Evolutionary conservation across 2,888 invertebrate species (phyloP), one percentile per base, ranked within the genome.

Genomic region (Apamea anceps): DNA sequence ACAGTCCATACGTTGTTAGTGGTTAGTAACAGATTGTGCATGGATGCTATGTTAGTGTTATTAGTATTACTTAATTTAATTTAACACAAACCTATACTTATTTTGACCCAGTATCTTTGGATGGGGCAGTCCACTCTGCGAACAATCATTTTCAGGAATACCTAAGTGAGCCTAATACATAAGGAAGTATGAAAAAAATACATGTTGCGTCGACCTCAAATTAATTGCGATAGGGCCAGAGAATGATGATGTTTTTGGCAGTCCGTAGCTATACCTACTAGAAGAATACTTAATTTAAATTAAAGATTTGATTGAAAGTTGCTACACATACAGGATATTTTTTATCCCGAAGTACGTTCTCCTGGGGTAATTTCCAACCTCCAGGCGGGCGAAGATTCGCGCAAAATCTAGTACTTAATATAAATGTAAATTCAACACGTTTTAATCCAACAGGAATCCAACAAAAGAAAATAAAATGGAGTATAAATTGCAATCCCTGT

Each of bases 401-500:
- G 25, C 37, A 65, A 6, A 37, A 25, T 12, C 37, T 25, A 65
- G 5, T 37, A 65, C 25, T 25, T 37, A 65, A 37, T 37, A 13
- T 37, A 54, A n/a, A 79, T 32, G 25, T 13, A 51, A 67, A 79
- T 42, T 60, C 60, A 21, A 57, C n/a, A 48, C 75, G 74, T 67
- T 75, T 67, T 67, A 54, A 72, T 71, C 21, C 37, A 57, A 45
- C n/a, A 66, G 25, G n/a, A 42, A 18, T 60, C 12, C 28, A 60
- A 68, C 51, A 77, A 70, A 77, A 70, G 48, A 51, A 74, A 70
- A 65, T 42, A 80, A 67, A 82, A 57, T 54, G 65, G 32, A n/a
- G 57, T 42, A 54, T 51, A 81, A 84, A 81, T 63, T 68, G 25
- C n/a, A 84, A 70, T 84, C 57, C 42, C 54, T 5, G 65, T 48